These are phyloP conservation scores for Coendou prehensilis DNA, from an alignment of 2,797 vertebrate genomes.

Conservation along the genomic window DNA sequence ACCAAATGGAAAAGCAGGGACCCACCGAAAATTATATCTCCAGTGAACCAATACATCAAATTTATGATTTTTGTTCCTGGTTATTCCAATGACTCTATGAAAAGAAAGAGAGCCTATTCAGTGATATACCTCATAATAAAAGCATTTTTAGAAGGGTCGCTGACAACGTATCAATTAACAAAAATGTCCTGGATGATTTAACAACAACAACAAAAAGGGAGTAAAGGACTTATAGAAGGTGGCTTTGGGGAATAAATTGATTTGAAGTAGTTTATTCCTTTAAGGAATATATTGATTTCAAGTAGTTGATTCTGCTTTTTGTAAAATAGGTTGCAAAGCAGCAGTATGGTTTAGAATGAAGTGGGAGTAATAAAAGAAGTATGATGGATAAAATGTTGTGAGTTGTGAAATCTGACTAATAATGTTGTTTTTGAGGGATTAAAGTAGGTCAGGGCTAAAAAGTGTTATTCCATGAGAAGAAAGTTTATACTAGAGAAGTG, in stretches of 20 bases:
- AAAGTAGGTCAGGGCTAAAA: background rate
- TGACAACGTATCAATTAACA: conserved; percentile 15
- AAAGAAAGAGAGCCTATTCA: background rate
- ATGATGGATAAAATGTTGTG: background rate
- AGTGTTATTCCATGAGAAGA: background rate
- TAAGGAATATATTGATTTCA: conserved; percentile 61
- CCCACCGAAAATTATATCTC: conserved; percentile 81
- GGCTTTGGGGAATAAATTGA: conserved; percentile 46
- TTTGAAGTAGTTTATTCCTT: background rate
- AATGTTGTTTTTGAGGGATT: background rate
- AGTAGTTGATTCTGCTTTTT: conserved; percentile 12
- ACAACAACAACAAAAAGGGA: background rate
- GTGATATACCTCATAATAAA: conserved; percentile 27
- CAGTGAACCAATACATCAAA: conserved; percentile 76
- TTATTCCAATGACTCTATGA: conserved; percentile 24
- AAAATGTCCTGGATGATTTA: conserved; percentile 34
- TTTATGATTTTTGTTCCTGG: conserved; percentile 69
- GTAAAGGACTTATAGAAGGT: background rate
- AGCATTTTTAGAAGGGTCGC: conserved; percentile 64
- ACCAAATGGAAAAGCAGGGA: conserved; percentile 81
- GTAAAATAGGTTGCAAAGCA: background rate
- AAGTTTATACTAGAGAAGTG: background rate
- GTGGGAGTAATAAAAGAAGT: background rate
- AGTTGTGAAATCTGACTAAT: background rate
- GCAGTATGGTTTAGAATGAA: background rate